Conservation (phyloP, 2,113 vertebrate species). For the Beaufortia kweichowensis region DNA sequence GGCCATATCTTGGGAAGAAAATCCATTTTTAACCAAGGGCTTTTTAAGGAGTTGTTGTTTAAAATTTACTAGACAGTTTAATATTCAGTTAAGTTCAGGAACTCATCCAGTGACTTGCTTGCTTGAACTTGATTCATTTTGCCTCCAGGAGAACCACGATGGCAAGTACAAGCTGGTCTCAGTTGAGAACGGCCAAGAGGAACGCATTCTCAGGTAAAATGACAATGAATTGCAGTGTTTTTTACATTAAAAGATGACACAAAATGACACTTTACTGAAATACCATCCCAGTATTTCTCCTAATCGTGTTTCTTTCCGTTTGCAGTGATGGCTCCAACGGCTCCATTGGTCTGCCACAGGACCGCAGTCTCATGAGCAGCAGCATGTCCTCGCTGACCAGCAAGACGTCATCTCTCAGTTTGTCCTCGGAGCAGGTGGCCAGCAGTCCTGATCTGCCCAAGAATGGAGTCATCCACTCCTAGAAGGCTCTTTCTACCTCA, state of each 20-base stretch:
- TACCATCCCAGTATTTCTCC: neutral
- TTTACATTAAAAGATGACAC: too few species aligned
- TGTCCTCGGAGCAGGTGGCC: conserved; percentile 75
- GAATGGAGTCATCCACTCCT: conserved; percentile 71
- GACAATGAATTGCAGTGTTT: neutral
- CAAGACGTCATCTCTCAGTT: conserved; percentile 78
- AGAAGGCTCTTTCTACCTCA: conserved; percentile 18
- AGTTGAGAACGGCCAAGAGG: conserved; percentile 83
- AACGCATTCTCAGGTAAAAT: conserved; percentile 79
- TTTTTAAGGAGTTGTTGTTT: neutral
- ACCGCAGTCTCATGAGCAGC: conserved; percentile 59
- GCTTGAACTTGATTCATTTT: conserved; percentile 25
- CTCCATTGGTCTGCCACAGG: conserved; percentile 74
- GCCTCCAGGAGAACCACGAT: conserved; percentile 78
- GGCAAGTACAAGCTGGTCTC: conserved; percentile 80
- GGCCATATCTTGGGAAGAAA: neutral
- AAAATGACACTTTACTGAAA: too few species aligned
- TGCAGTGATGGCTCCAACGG: conserved; percentile 81
- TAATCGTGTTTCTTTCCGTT: conserved; percentile 23
- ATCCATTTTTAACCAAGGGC: conserved; percentile 24
- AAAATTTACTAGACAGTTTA: too few species aligned
- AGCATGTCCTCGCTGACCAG: conserved; percentile 75
- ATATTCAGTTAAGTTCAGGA: too few species aligned
- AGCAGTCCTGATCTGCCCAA: conserved; percentile 75
- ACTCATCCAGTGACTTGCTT: too few species aligned